Percentiles rank a stretch among this genome's conserved stretches.
phyloP scores from a whole-genome alignment of 2,888 invertebrate species.

The Sisyra nigra region DNA sequence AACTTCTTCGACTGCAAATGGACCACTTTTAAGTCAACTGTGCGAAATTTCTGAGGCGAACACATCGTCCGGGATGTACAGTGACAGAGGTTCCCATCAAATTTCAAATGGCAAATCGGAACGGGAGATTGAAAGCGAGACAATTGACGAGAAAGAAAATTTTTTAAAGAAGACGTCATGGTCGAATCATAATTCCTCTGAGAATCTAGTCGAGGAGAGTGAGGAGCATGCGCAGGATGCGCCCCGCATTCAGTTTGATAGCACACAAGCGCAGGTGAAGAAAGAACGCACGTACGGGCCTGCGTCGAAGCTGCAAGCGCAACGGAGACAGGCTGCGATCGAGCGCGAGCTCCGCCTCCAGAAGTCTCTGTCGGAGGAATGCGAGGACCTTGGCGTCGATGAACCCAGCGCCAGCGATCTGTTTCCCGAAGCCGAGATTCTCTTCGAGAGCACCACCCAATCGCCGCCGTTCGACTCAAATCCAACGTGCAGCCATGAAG shows the following conservation, averaged over 20 bases:
- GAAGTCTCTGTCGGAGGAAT: slow-evolving; percentile 62
- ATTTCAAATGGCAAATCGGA: neutral
- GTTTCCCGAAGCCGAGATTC: slow-evolving; percentile 59
- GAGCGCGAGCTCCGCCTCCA: slow-evolving; percentile 39
- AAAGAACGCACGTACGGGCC: no score
- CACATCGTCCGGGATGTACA: neutral
- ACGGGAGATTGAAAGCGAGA: neutral
- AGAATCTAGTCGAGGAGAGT: no score
- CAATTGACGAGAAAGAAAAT: neutral
- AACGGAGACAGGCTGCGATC: slow-evolving; percentile 33
- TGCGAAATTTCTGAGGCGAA: slow-evolving; percentile 1
- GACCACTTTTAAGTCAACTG: slow-evolving; percentile 21
- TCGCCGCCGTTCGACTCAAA: slow-evolving; percentile 44
- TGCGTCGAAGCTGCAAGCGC: slow-evolving; percentile 12
- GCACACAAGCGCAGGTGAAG: no score
- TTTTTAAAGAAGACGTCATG: neutral
- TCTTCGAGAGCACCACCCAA: slow-evolving; percentile 50
- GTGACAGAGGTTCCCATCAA: neutral
- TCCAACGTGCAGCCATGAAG: slow-evolving; percentile 14
- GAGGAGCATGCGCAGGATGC: no score
- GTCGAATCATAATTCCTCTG: neutral
- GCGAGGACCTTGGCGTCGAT: slow-evolving; percentile 62
- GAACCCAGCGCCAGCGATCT: slow-evolving; percentile 65
- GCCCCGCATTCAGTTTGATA: no score
- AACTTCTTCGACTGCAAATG: slow-evolving; percentile 23